Evolutionary conservation across 2,888 invertebrate species (phyloP).

Genomic region (Thumatha senex): DNA sequence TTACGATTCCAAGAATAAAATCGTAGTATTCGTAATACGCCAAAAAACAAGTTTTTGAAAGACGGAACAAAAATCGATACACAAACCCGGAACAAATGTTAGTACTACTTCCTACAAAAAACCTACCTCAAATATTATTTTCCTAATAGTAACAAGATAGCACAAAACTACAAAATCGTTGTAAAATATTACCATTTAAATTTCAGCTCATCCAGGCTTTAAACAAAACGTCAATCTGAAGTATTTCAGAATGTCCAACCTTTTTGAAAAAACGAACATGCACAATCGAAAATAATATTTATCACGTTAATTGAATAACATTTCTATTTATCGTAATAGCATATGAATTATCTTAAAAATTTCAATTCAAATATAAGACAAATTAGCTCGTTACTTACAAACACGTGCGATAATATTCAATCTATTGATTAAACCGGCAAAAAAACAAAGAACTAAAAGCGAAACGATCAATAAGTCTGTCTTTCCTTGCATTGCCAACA

Average conservation of each 20-base stretch:
- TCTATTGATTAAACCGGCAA: constrained; percentile 28
- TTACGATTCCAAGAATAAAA: too few species aligned
- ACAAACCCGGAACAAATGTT: too few species aligned
- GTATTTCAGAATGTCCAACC: constrained; percentile 1
- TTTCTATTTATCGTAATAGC: background rate
- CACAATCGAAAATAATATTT: constrained; percentile 1
- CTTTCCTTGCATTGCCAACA: too few species aligned
- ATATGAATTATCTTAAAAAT: background rate
- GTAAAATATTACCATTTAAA: background rate
- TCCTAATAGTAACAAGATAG: too few species aligned
- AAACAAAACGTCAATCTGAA: constrained; percentile 8
- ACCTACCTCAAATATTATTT: too few species aligned
- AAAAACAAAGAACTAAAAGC: constrained; percentile 25
- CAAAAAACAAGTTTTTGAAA: too few species aligned
- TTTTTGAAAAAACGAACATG: constrained; percentile 35
- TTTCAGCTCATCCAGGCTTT: background rate
- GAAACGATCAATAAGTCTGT: too few species aligned
- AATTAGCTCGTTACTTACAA: constrained; percentile 20
- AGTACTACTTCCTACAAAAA: too few species aligned
- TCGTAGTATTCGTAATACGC: too few species aligned
- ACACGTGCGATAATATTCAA: constrained; percentile 29
- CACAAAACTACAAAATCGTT: too few species aligned
- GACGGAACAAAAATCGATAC: too few species aligned
- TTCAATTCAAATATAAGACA: background rate
- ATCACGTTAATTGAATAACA: background rate